Evolutionary conservation across 2,888 invertebrate species (phyloP), one percentile per base, ranked within the genome.

Genomic region (Epinotia bilunana): DNA sequence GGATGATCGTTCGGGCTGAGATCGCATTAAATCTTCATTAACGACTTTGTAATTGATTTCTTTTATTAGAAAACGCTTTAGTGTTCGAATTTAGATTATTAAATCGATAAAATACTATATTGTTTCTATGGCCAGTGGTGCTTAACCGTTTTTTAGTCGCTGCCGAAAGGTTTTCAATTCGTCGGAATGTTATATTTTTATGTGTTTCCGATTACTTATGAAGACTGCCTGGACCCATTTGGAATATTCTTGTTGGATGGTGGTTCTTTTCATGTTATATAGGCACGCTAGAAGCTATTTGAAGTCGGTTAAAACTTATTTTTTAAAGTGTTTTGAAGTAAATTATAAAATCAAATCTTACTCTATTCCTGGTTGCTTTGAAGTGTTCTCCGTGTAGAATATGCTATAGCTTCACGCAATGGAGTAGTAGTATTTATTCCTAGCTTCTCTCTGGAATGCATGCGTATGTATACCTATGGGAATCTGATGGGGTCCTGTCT

Each of bases 1-100:
- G 53, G 53, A 53, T 53, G 77, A 71, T 74, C 76, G 76, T 82
- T 78, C 75, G 77, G 81, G 77, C 72, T 60, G 65, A n/a, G 67
- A 61, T 74, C 64, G 67, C 43, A 64, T 64, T 64, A 77, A 76
- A 62, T 77, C 76, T 74, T 58, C 23, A 72, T 58, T 64, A 64
- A 55, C 67, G 53, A 63, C 46, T 64, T 64, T 64, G 58, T 70
- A 57, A 70, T 60, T 53, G 74, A 70, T 70, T 58, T 28, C 20
- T 57, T 53, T 58, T 69, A 70, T 64, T 60, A 58, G 49, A 64
- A 64, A 18, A 70, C 68, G 9, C 20, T 68, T 58, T 68, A 68
- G 58, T 58, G 55, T 57, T 39, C 57, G 57, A 6, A 9, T 57
- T 68, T 20, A 57, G 20, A 68, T n/a, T 68, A 57, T 39, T 0